A percentile compares a stretch with the other conserved stretches of the same genome.
phyloP scores from a whole-genome alignment of 2,797 vertebrate genomes.

The Pelochelys cantorii region DNA sequence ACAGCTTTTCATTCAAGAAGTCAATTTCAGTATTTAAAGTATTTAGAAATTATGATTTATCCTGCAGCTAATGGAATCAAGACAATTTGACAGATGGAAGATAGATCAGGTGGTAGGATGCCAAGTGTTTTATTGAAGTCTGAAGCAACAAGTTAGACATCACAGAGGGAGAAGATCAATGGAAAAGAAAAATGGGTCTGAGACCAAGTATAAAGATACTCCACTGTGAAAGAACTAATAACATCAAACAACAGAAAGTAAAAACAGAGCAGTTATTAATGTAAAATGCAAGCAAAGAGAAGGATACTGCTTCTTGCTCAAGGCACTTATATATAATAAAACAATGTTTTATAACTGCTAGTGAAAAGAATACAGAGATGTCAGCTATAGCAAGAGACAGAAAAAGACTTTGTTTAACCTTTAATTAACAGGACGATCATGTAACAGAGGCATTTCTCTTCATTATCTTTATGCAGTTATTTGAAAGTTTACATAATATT shows the following conservation, averaged over 20 bases:
- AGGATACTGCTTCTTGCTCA: neutral
- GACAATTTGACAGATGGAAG: constrained; percentile 55
- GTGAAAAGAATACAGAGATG: neutral
- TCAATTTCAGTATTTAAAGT: constrained; percentile 45
- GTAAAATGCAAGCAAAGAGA: neutral
- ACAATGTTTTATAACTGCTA: neutral
- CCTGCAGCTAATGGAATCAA: constrained; percentile 52
- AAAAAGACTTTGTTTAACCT: neutral
- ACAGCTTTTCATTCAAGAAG: constrained; percentile 33
- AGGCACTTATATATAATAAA: neutral
- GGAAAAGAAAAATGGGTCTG: constrained; percentile 48
- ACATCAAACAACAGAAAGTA: constrained; percentile 5
- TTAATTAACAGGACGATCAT: neutral
- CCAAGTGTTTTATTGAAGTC: constrained; percentile 33
- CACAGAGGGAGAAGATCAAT: constrained; percentile 39
- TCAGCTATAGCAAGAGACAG: neutral
- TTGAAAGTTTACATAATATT: neutral
- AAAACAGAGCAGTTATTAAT: neutral
- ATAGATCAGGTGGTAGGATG: constrained; percentile 51
- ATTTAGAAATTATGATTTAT: constrained; percentile 44
- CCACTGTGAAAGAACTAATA: constrained; percentile 18
- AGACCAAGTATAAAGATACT: neutral
- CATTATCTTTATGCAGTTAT: neutral
- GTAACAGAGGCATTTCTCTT: neutral
- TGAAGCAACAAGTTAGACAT: constrained; percentile 59